A percentile compares a stretch with the other conserved stretches of the same genome.
phyloP scores from a whole-genome alignment of 2,797 vertebrate genomes.

The Eptatretus atami region DNA sequence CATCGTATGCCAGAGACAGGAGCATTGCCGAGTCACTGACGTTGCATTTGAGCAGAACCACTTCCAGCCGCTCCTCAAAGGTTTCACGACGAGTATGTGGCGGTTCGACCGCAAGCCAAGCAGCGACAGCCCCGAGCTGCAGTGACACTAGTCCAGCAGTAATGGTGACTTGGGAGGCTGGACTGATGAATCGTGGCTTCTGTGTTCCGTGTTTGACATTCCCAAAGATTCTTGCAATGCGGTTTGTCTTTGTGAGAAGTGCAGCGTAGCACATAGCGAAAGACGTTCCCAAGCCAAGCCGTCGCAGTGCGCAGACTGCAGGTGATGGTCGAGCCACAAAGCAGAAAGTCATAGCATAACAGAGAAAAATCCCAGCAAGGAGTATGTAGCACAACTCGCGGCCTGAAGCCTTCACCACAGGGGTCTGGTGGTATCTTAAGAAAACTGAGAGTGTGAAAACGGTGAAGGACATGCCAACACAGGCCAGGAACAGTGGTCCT shows the following conservation, averaged over 20 bases:
- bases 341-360: slow-evolving; percentile 91
- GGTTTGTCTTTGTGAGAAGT: slow-evolving; percentile 88
- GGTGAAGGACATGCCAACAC: slow-evolving; percentile 64
- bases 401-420: slow-evolving; percentile 79
- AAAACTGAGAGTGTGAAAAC: slow-evolving; percentile 57
- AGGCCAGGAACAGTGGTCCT: slow-evolving; percentile 68
- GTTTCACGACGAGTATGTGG: background rate
- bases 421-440: slow-evolving; percentile 62
- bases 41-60: background rate
- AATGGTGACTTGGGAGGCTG: slow-evolving; percentile 82
- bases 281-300: slow-evolving; percentile 62
- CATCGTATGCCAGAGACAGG: background rate
- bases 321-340: slow-evolving; percentile 89
- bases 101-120: background rate
- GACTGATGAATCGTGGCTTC: slow-evolving; percentile 83
- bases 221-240: slow-evolving; percentile 74
- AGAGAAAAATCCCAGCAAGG: slow-evolving; percentile 64
- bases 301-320: slow-evolving; percentile 53
- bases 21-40: background rate
- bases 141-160: no score
- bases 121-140: background rate
- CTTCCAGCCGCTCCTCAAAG: background rate
- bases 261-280: slow-evolving; percentile 90
- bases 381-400: slow-evolving; percentile 83
- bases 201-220: slow-evolving; percentile 67